Evolutionary conservation across 2,888 invertebrate genomes (phyloP), one percentile per base, ranked within the genome.

Genomic region (Ectemnius continuus): DNA sequence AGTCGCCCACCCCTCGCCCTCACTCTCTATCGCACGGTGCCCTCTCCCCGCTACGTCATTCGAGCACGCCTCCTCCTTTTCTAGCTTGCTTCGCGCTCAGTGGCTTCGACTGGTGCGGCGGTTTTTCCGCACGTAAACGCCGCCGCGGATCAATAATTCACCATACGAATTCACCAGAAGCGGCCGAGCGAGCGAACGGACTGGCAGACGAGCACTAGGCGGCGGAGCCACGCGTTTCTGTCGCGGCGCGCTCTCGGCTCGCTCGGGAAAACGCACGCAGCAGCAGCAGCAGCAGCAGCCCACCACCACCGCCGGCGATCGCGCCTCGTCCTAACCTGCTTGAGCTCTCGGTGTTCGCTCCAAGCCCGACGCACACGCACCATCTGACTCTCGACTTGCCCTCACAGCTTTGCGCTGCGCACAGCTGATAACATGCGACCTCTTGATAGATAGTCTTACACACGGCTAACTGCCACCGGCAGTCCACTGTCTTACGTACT

Each of bases 131-230:
- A 78, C 82, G 76, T 83, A 84, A 86, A 85, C 87, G 84, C 83
- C 86, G 85, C 81, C 77, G 76, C 80, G 84, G 88, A 88, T 88
- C 88, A 86, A 88, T 88, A 88, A 88, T 88, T 88, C 87, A 88
- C 87, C 87, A 87, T 84, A 85, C 87, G 80, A 84, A 84, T 82
- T 80, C 79, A 78, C 84, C 68, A 76, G 84, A 70, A 84, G 70
- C 81, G 73, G 61, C 62, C 61, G 80, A 78, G 68, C 79, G 78
- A 65, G 61, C 67, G 73, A 79, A 76, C 80, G 70, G 75, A 64
- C 82, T 76, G 75, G 72, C 75, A 72, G 76, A 72, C 82, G 68
- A 73, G 52, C 81, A 79, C 84, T 83, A 76, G 83, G 68, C 73
- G 83, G 68, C 73, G 76, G 76, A 73, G 75, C 71, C 82, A 79